phyloP scores from a whole-genome alignment of 2,113 vertebrate genomes.

The Sebastes schlegelii region DNA sequence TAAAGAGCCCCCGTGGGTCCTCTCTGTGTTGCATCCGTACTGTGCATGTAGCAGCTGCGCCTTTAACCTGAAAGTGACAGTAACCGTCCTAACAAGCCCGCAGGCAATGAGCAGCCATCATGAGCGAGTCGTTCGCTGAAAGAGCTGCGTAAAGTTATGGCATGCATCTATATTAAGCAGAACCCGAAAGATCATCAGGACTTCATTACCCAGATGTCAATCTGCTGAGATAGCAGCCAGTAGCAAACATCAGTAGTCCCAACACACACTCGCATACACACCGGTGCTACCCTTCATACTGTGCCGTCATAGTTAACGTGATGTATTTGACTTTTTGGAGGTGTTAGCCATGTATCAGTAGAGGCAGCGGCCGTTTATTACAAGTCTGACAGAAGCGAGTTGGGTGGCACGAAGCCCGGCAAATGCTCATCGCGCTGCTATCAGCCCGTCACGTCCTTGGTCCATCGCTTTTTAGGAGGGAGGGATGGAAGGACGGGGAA shows the following conservation, averaged over 20 bases:
- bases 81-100: neutral
- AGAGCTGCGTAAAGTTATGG: neutral
- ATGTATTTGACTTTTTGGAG: constrained; percentile 71
- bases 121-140: neutral
- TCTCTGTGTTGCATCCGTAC: neutral
- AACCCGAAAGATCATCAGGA: constrained; percentile 64
- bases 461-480: constrained; percentile 31
- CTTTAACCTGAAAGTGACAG: constrained; percentile 17
- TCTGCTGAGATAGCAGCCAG: constrained; percentile 58
- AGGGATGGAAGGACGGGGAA: constrained; percentile 13
- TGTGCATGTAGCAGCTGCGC: neutral
- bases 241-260: constrained; percentile 49
- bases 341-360: constrained; percentile 75
- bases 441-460: constrained; percentile 66
- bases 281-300: neutral
- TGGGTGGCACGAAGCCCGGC: constrained; percentile 40
- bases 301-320: constrained; percentile 62
- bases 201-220: constrained; percentile 79
- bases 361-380: constrained; percentile 68
- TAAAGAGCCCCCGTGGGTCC: neutral
- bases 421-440: constrained; percentile 52
- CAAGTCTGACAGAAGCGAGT: constrained; percentile 66
- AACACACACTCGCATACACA: constrained; percentile 30
- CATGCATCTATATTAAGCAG: constrained; percentile 35
- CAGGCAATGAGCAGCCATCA: constrained; percentile 17